Base-by-base conservation (phyloP, 2,113 vertebrate species). In the Pelmatolapia mariae region DNA sequence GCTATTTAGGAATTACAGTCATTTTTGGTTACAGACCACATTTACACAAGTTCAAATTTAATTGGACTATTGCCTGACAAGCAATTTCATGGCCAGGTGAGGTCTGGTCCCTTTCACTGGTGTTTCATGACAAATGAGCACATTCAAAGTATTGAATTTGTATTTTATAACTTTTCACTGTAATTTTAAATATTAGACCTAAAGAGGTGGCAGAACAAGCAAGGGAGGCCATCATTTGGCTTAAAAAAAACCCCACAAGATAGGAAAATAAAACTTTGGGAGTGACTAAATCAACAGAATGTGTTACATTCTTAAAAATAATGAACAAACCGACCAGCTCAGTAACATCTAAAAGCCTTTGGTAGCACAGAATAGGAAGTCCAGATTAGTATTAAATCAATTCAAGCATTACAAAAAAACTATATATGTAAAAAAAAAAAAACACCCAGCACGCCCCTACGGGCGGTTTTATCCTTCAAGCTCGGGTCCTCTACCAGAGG, bases 61-160 rank as follows among this genome's bases (percentile, higher is more conserved):
- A 71, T 71, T 71, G n/a, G 66, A 73, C n/a, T 73, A 24, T 71
- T 71, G 38, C 38, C 38, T 45, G 66, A 73, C 66, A 43, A 43
- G 66, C 8, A 73, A 24, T 73, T 45, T 45, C 66, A 73, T 26
- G n/a, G n/a, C 66, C 38, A 73, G 38, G 22, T 73, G 38, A 45
- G n/a, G 66, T 43, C 38, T 2, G 38, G 22, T 73, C 5, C 66
- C 0, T 16, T 36, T 36, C 31, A 66, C 61, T 43, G 36, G n/a
- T 43, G 15, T 71, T 43, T 71, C 5, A 71, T 71, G 36, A 71
- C 36, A 71, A 71, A 24, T 71, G 3, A 24, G 36, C n/a, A 71
- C 38, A 71, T 71, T 45, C 1, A 16, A 24, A 26, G 13, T 45
- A 43, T 43, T 16, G 13, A 73, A 73, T 73, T 73, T 73, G 13